Evolutionary conservation across 2,113 vertebrate species (phyloP).

Genomic region (Butorides virescens): DNA sequence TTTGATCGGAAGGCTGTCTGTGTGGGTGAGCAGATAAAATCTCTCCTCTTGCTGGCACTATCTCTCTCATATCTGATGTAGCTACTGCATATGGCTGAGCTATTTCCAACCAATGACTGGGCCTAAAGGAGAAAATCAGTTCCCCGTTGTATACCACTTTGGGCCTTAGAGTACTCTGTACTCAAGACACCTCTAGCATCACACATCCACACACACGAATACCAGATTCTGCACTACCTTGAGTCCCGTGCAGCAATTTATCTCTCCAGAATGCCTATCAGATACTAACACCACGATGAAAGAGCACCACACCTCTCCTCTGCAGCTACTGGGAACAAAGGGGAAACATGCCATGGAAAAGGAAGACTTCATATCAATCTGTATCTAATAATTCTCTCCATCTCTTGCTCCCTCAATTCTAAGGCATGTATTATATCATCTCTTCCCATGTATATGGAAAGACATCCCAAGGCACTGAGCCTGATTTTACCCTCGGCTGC

Average conservation of each 20-base stretch:
- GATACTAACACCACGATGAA: not conserved
- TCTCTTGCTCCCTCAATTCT: not conserved
- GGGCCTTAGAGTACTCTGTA: not conserved
- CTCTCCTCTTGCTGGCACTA: constrained; percentile 19
- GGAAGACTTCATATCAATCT: not conserved
- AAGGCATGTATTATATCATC: not conserved
- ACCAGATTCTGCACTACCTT: not conserved
- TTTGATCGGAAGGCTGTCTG: not conserved
- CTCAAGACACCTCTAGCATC: not conserved
- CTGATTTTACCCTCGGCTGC: constrained; percentile 49
- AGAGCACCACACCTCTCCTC: not conserved
- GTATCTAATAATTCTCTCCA: not conserved
- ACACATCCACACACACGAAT: not conserved
- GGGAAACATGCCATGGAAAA: not conserved
- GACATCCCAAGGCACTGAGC: constrained; percentile 14
- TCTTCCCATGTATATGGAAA: not conserved
- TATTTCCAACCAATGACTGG: not conserved
- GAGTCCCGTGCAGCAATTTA: not conserved
- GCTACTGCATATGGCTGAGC: not conserved
- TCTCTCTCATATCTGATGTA: not conserved
- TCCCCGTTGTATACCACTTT: not conserved
- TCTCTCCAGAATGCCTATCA: not conserved
- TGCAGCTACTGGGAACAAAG: not conserved
- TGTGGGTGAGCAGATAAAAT: not conserved
- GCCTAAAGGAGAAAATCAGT: not conserved